Percentiles rank a stretch among this genome's conserved stretches.
Evolutionary conservation across 1,140 invertebrate species (phyloP).

Genomic region (Hylaeus anthracinus): DNA sequence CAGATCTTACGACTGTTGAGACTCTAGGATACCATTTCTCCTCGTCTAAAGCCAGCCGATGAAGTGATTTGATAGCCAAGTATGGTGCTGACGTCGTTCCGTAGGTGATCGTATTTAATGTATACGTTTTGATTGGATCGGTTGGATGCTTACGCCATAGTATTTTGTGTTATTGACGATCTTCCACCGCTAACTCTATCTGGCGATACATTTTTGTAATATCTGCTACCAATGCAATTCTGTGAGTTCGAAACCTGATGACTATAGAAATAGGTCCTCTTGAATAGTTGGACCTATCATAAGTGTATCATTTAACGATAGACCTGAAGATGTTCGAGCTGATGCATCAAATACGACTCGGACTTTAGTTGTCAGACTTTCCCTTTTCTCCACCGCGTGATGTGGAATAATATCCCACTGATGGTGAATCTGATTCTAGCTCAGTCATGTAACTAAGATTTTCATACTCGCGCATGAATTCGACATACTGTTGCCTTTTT

Average conservation of each 20-base stretch:
- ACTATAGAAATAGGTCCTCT: slow-evolving; percentile 29
- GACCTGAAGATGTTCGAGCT: not conserved
- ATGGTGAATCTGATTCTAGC: too few relatives aligned
- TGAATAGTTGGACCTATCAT: not conserved
- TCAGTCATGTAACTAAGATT: not conserved
- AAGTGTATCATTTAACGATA: not conserved
- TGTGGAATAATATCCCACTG: too few relatives aligned
- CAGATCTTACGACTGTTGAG: not conserved
- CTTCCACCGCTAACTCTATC: not conserved
- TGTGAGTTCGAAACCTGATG: slow-evolving; percentile 19
- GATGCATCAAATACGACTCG: slow-evolving; percentile 1
- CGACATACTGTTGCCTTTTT: slow-evolving; percentile 60
- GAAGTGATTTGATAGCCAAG: not conserved
- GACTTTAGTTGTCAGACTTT: not conserved
- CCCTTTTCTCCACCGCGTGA: not conserved
- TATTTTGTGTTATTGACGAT: not conserved
- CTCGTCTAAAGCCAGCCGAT: not conserved
- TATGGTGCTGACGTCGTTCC: not conserved
- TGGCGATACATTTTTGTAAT: slow-evolving; percentile 22
- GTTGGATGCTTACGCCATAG: not conserved
- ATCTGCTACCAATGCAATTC: slow-evolving; percentile 15
- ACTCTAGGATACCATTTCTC: slow-evolving; percentile 10
- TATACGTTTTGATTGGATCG: slow-evolving; percentile 44
- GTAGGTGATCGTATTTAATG: slow-evolving; percentile 30
- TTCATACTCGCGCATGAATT: not conserved